Conservation (phyloP, 2,797 vertebrate genomes). For the Dromococcyx pavoninus region DNA sequence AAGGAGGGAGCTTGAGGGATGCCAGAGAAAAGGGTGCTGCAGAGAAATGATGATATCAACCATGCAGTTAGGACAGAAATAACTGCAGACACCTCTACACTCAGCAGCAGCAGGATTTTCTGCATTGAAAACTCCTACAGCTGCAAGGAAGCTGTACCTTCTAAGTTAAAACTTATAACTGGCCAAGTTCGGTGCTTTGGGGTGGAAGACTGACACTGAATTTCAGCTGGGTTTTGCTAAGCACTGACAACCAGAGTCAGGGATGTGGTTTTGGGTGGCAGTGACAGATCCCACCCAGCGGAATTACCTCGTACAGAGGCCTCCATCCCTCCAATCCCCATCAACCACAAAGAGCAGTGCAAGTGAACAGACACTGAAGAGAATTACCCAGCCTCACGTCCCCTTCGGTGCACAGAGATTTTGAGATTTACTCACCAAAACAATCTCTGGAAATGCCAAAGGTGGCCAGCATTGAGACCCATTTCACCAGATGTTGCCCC, state of each 20-base stretch:
- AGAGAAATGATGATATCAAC: neutral
- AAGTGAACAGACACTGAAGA: neutral
- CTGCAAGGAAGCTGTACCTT: neutral
- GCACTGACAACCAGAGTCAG: neutral
- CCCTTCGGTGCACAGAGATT: neutral
- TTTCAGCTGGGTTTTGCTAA: neutral
- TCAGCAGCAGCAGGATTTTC: neutral
- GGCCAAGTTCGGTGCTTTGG: neutral
- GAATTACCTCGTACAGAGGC: neutral
- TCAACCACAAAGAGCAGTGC: neutral
- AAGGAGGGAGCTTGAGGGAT: neutral
- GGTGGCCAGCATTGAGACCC: neutral
- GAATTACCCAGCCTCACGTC: neutral
- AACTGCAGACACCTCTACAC: neutral
- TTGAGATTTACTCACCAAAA: neutral
- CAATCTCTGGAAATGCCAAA: neutral
- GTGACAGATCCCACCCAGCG: too few species aligned
- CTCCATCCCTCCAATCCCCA: neutral
- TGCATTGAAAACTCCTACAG: neutral
- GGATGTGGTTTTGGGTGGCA: neutral
- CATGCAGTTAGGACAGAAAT: neutral
- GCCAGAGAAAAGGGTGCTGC: neutral
- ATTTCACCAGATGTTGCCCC: neutral
- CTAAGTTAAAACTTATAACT: neutral
- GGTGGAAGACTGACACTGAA: neutral